Evolutionary conservation across 2,888 invertebrate species (phyloP), one percentile per base, ranked within the genome.

Genomic region (Timema cristinae): DNA sequence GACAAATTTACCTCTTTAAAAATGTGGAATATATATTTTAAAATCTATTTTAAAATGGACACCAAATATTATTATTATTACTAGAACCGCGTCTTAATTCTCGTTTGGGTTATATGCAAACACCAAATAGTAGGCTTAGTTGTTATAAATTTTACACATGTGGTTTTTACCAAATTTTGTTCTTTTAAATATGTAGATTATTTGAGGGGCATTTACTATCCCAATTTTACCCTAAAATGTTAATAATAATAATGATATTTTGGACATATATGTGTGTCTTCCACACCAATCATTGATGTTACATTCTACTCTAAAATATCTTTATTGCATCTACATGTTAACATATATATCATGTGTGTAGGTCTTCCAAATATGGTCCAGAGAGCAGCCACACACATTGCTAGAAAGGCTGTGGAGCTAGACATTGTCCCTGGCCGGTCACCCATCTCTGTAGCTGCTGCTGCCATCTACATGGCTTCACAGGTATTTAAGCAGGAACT

Each of bases 391-490:
- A 98, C 98, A 0, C 92, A 96, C 79, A 99, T 99, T 79, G 98
- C 99, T 0, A 88, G 94, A 79, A 95, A 95, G 80, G 98, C 98
- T 5, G 97, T 97, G 0, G 98, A 99, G 80, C 84, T 97, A 83
- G 98, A 99, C 81, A 93, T 99, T 78, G 98, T 98, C 9, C 95
- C 98, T 59, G 98, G 98, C 7, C 89, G 98, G 79, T 98, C 98
- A 72, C 99, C 99, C 0, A 98, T 99, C 76, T 98, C 98, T 0
- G 97, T 99, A 0, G 97, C 99, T 0, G 99, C 99, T 8, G 98
- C 99, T 67, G 98, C 99, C 70, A 99, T 99, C 79, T 99, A 98
- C 80, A 98, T 99, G 98, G 98, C 99, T 4, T 97, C 97, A 13
- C 98, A 97, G 84, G 93, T 91, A 79, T 13, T 32, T 32, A 32